Evolutionary conservation across 2,888 invertebrate species (phyloP), one percentile per base, ranked within the genome.

Genomic region (Hirtodrosophila alboralis): DNA sequence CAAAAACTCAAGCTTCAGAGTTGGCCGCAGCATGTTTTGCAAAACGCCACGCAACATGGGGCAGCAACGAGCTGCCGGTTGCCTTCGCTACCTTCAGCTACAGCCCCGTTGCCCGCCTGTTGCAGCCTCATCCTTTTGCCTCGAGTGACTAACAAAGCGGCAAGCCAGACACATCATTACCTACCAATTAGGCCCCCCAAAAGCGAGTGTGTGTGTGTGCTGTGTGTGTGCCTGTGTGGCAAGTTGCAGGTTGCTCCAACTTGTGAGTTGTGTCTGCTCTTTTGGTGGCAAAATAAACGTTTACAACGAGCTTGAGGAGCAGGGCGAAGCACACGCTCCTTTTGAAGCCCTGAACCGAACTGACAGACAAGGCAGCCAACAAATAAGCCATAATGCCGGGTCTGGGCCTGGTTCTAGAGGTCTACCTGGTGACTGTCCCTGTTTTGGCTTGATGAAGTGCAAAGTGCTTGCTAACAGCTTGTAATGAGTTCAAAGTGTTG

Each of bases 161-260:
- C 81, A 63, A 64, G 77, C 58, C 84, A 84, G 84, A 86, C 83
- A 84, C 83, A 84, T 83, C 83, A 83, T 84, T 84, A 84, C 83
- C 83, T 71, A 86, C 83, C 83, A 84, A 84, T 84, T 84, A 84
- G 83, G 83, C 71, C 63, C 63, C 59, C 63, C 52, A 62, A 81
- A 84, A 70, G 57, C 57, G 64, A 62, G 77, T 47, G 64, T 36
- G 43, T 38, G 37, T 38, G 34, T 12, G 34, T 23, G 23, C n/a
- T 38, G 37, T 38, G 34, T 58, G 59, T 56, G 37, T 47, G 61
- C 52, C 65, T 43, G 49, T 38, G 44, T 10, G 21, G 37, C 10
- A 28, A 2, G 33, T 12, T 21, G 31, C 16, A 27, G 51, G 37
- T 30, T 23, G 23, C 23, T 23, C 0, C 6, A 6, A 30, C 16